Conservation (phyloP, 2,113 vertebrate species). For the Porphyrio hochstetteri region DNA sequence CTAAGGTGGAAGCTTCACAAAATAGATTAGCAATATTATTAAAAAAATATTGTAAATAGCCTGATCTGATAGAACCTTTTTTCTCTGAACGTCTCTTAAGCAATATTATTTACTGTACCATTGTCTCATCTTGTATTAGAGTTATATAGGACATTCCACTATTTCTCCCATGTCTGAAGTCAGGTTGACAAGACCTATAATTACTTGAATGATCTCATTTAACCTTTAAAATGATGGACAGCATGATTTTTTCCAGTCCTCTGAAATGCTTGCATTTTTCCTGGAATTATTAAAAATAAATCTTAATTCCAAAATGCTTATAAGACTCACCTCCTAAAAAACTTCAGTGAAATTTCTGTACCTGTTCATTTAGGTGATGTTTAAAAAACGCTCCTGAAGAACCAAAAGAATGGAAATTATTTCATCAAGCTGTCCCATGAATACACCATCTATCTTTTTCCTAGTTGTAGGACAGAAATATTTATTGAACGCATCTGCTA, state of each 20-base stretch:
- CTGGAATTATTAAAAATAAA: neutral
- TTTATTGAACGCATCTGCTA: neutral
- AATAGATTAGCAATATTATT: neutral
- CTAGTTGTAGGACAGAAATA: neutral
- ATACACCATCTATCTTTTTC: neutral
- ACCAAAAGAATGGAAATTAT: neutral
- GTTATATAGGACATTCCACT: neutral
- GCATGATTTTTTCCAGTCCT: neutral
- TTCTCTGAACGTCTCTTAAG: neutral
- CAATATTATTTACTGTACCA: neutral
- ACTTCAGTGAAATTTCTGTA: neutral
- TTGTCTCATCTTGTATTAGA: neutral
- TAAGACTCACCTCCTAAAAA: neutral
- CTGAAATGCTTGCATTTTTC: neutral
- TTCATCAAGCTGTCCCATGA: neutral
- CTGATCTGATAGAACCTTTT: neutral
- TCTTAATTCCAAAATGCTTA: neutral
- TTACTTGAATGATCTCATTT: neutral
- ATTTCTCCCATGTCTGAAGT: neutral
- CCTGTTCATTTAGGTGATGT: neutral
- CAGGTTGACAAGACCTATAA: neutral
- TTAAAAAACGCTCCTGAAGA: neutral
- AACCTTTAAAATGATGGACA: neutral
- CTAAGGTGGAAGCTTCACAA: neutral
- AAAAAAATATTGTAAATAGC: neutral